A percentile compares a stretch with the other conserved stretches of the same genome.
Conservation (phyloP, 1,140 invertebrate species). For the Drosophila murphyi region DNA sequence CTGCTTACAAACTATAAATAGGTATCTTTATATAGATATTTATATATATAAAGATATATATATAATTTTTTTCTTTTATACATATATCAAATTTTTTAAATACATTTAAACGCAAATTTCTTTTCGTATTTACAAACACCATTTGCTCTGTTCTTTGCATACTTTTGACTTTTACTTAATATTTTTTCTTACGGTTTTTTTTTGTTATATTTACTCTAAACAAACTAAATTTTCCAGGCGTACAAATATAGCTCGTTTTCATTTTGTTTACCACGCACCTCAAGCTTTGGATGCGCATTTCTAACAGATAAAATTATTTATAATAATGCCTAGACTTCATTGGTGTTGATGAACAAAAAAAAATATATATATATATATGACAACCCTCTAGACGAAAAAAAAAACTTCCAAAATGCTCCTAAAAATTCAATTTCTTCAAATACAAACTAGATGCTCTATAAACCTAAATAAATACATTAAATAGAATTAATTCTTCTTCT, state of each 20-base stretch:
- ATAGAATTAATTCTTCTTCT: slow-evolving; percentile 20
- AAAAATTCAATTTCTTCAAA: slow-evolving; percentile 1
- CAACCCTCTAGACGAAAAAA: background rate
- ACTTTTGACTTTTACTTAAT: background rate
- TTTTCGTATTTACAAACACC: slow-evolving; percentile 23
- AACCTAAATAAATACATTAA: slow-evolving; percentile 29
- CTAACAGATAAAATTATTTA: background rate
- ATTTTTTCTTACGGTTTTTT: background rate
- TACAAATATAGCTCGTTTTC: slow-evolving; percentile 13
- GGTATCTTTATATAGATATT: background rate
- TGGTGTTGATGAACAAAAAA: background rate
- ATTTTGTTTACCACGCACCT: background rate
- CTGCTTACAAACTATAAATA: slow-evolving; percentile 15
- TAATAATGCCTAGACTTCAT: background rate
- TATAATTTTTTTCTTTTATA: slow-evolving; percentile 1
- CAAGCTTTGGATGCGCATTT: background rate
- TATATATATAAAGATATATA: background rate
- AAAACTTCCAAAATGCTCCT: slow-evolving; percentile 2
- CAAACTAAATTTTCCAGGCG: slow-evolving; percentile 20
- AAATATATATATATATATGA: background rate
- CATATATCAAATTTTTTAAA: slow-evolving; percentile 40
- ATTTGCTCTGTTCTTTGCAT: slow-evolving; percentile 11
- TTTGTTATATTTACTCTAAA: slow-evolving; percentile 12
- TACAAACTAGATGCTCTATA: slow-evolving; percentile 6
- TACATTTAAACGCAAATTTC: slow-evolving; percentile 47